Evolutionary conservation across 2,113 vertebrate species (phyloP).

Genomic region (Protobothrops mucrosquamatus): DNA sequence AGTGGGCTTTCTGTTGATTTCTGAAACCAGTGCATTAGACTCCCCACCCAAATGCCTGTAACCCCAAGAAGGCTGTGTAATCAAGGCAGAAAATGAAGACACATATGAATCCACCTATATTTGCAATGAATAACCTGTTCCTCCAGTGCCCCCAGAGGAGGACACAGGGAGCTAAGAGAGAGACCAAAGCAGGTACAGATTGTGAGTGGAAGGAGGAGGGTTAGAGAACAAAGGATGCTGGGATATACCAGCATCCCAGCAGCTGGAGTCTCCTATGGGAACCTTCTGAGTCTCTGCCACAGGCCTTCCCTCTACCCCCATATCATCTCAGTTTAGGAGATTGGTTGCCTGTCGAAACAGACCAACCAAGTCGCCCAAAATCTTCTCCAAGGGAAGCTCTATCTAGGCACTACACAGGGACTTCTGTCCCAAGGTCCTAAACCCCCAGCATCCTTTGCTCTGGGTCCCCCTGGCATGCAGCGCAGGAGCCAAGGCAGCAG

Average conservation of each 20-base stretch:
- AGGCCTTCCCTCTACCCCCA: not conserved
- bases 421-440: not conserved
- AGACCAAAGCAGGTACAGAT: conserved; percentile 21
- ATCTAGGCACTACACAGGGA: not conserved
- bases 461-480: conserved; percentile 21
- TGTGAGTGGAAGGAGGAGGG: not conserved
- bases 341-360: not conserved
- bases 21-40: not conserved
- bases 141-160: not conserved
- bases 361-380: not conserved
- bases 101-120: not conserved
- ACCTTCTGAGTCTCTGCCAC: not conserved
- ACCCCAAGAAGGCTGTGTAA: not conserved
- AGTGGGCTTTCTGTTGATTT: not conserved
- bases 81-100: not conserved
- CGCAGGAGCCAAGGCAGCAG: conserved; percentile 5
- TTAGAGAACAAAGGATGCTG: conserved; percentile 40
- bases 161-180: conserved; percentile 22
- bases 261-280: conserved; percentile 8
- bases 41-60: not conserved
- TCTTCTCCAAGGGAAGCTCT: not conserved
- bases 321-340: not conserved
- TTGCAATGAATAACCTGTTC: not conserved
- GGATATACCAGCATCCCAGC: conserved; percentile 27
- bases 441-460: conserved; percentile 52